Evolutionary conservation across 2,888 invertebrate species (phyloP), one percentile per base, ranked within the genome.

Genomic region (Stenodema calcarata): DNA sequence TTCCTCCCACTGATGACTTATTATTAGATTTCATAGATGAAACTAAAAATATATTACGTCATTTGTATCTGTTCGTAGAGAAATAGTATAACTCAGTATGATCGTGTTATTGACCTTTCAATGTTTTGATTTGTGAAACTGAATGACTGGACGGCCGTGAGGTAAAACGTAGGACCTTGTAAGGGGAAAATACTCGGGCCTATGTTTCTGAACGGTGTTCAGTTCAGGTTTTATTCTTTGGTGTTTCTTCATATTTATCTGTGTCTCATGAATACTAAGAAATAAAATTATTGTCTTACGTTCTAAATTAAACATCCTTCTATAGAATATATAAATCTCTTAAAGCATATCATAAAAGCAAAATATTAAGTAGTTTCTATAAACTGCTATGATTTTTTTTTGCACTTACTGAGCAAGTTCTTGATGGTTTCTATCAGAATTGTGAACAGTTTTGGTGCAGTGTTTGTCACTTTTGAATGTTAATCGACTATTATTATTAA

Each of bases 121-220:
- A 78, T 54, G 42, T 82, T 30, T 78, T 62, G 35, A 82, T 62
- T 42, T 69, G 44, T 16, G 0, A 27, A 54, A 69, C 23, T 18
- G 27, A 28, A 73, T n/a, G 27, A 30, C 18, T 84, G 73, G 30
- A 62, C 27, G 62, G 35, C 47, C 54, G 50, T 30, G 23, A 73
- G 73, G 47, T 73, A 18, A 41, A 62, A 50, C 86, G 81, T 82
- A 86, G 88, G 87, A 80, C 87, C 87, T 86, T 79, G 86, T 88
- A 86, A 87, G 75, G 88, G 88, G 88, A 88, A 88, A 88, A 88
- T 86, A 85, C 86, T 62, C 75, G 87, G 88, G 87, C 87, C 88
- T 87, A 79, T 50, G 84, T 82, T 42, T n/a, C 35, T 41, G 69
- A 69, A 82, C 30, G 62, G 69, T 44, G 42, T 41, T 69, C 41